Percentiles rank a stretch among this genome's conserved stretches.
Conservation (phyloP, 1,140 invertebrate species). For the Lycorma delicatula region DNA sequence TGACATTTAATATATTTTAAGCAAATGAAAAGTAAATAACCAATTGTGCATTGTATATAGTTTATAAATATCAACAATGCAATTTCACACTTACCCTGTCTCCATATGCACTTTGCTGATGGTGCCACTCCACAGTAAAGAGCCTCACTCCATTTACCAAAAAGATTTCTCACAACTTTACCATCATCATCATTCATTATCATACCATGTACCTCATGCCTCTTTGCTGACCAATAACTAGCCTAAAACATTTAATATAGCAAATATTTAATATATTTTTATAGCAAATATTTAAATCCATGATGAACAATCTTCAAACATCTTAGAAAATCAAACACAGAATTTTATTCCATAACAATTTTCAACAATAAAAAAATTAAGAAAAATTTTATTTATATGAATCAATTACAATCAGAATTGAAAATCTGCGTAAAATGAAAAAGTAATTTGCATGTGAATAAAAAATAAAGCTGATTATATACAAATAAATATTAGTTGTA, state of each 20-base stretch:
- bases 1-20: too few species aligned
- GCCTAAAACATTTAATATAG: slow-evolving; percentile 41
- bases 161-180: slow-evolving; percentile 53
- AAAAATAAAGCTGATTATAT: too few species aligned
- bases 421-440: too few species aligned
- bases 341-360: background rate
- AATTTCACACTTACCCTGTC: slow-evolving; percentile 47
- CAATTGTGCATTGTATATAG: too few species aligned
- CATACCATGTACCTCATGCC: slow-evolving; percentile 66
- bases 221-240: slow-evolving; percentile 68
- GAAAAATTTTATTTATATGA: too few species aligned
- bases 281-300: background rate
- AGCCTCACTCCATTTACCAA: slow-evolving; percentile 76
- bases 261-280: background rate
- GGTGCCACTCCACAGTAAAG: slow-evolving; percentile 66
- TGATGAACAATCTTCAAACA: background rate
- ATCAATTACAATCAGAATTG: too few species aligned
- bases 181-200: slow-evolving; percentile 48
- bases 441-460: too few species aligned
- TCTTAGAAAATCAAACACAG: too few species aligned
- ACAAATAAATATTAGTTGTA: too few species aligned
- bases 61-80: too few species aligned
- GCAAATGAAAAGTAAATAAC: too few species aligned
- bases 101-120: slow-evolving; percentile 62
- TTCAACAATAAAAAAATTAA: background rate